A percentile compares a stretch with the other conserved stretches of the same genome.
These are phyloP conservation scores for Bombus ignitus DNA, from an alignment of 1,140 invertebrate genomes.

Conservation along the genomic window DNA sequence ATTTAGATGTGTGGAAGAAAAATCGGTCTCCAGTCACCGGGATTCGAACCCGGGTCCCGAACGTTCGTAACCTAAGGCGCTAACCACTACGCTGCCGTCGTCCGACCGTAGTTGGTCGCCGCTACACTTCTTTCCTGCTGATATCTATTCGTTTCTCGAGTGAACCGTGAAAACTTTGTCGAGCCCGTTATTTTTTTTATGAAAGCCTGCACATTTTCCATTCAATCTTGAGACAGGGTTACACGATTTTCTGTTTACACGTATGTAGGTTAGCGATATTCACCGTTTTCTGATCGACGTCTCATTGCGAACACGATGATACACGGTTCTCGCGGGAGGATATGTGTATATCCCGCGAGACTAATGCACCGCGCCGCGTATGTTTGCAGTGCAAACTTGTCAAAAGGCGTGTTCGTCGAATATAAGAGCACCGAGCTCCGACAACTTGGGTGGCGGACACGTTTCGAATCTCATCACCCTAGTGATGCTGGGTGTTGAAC, in stretches of 20 bases:
- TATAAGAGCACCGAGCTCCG: slow-evolving; percentile 32
- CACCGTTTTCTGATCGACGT: slow-evolving; percentile 44
- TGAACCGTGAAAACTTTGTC: background rate
- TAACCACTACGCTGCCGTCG: no score
- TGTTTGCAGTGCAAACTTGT: slow-evolving; percentile 52
- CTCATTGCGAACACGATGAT: slow-evolving; percentile 27
- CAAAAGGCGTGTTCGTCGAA: slow-evolving; percentile 48
- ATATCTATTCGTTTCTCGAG: background rate
- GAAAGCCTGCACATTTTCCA: slow-evolving; percentile 15
- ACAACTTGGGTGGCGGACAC: slow-evolving; percentile 55
- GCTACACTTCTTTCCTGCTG: no score
- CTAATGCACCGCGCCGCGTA: slow-evolving; percentile 39
- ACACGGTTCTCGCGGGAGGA: background rate
- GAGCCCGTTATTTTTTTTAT: background rate
- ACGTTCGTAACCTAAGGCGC: no score
- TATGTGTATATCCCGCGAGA: background rate
- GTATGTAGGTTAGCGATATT: slow-evolving; percentile 3
- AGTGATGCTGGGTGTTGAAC: slow-evolving; percentile 44
- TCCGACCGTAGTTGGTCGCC: no score
- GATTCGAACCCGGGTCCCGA: no score
- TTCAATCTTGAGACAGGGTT: background rate
- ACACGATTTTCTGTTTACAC: slow-evolving; percentile 22
- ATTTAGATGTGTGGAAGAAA: no score
- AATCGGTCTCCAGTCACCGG: no score
- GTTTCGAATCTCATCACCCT: slow-evolving; percentile 50